Base-by-base conservation (phyloP, 2,888 invertebrate species). In the Oegoconia quadripuncta region DNA sequence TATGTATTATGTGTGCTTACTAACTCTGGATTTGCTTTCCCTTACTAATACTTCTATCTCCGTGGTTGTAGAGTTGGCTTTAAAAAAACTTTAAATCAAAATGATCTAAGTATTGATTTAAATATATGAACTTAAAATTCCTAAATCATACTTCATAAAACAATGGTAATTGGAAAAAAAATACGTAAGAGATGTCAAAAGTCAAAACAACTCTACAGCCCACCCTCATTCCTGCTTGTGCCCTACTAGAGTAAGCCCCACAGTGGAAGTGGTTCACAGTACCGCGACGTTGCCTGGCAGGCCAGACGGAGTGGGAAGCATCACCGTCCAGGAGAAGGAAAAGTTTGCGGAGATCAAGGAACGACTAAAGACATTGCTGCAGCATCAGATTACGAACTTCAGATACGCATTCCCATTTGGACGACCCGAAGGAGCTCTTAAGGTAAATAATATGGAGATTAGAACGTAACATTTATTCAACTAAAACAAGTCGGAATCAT, bases 351-450 rank as follows among this genome's bases (percentile, higher is more conserved):
- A 97, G 76, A 96, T 99, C 68, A 99, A 99, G 79, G 98, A 99
- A 69, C 90, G 98, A 47, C 89, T 99, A 52, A 91, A 97, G 64
- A 92, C 95, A 60, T 89, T 99, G 51, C 89, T 99, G 54, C 99
- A 99, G 84, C 94, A 97, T 82, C 99, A 99, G 90, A 98, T 99
- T 65, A 99, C 99, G 16, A 98, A 99, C 90, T 99, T 99, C 89
- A 94, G 97, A 86, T 98, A 95, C 74, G 97, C 97, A 72, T 99
- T 99, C 88, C 99, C 99, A 46, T 99, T 99, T 77, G 99, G 99
- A 46, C 91, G 99, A 61, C 99, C 99, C 5, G 99, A 99, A 79
- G 99, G 99, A 34, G 96, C 98, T 33, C 88, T 99, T 49, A 99
- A 99, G 82, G 88, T 88, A 58, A 27, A 27, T 13, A 23, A 15